A percentile compares a stretch with the other conserved stretches of the same genome.
Evolutionary conservation across 2,797 vertebrate species (phyloP).

Genomic region (Caiman crocodilus): DNA sequence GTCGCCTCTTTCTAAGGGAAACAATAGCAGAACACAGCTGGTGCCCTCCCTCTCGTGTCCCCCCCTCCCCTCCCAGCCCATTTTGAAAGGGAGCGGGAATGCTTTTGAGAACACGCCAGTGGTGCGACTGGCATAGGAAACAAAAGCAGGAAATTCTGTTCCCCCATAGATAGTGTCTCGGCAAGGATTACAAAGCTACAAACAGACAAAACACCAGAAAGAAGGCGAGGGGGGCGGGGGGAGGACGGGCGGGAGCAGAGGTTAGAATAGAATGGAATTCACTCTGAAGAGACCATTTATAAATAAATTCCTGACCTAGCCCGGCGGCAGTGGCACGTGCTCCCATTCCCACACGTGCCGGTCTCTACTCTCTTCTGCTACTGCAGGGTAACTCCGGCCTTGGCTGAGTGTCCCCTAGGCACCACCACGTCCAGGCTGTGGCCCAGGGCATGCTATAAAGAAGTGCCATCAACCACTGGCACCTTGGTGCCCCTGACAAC

Average conservation of each 20-base stretch:
- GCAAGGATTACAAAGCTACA: constrained; percentile 87
- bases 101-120: constrained; percentile 87
- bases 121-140: constrained; percentile 84
- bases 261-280: constrained; percentile 85
- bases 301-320: constrained; percentile 82
- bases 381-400: constrained; percentile 39
- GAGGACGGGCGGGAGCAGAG: constrained; percentile 73
- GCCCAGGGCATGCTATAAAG: constrained; percentile 20
- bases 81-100: constrained; percentile 86
- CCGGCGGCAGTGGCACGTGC: constrained; percentile 77
- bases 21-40: constrained; percentile 84
- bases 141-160: constrained; percentile 89
- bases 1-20: constrained; percentile 71
- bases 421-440: constrained; percentile 28
- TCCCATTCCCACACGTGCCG: constrained; percentile 81
- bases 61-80: constrained; percentile 67
- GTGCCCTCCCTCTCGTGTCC: constrained; percentile 78
- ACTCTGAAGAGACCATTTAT: constrained; percentile 83
- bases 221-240: constrained; percentile 72
- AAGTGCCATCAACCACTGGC: neutral
- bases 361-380: neutral
- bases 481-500: neutral
- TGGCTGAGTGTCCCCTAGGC: constrained; percentile 71
- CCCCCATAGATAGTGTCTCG: constrained; percentile 87
- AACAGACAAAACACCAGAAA: constrained; percentile 87